Base-by-base conservation (phyloP, 1,140 invertebrate genomes). In the Samia ricini region DNA sequence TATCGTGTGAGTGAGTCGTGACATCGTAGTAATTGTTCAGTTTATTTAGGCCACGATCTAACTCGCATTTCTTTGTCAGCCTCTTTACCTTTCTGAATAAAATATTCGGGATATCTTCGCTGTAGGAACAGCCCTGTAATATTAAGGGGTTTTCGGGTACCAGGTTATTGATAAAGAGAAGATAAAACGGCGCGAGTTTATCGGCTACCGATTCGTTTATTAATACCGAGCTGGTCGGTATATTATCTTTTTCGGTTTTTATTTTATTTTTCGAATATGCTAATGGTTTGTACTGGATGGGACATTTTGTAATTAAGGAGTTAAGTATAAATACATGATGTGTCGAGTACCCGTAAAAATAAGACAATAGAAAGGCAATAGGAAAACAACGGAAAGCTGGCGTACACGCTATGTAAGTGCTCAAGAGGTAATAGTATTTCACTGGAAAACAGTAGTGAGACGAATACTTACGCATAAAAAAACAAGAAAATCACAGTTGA, bases 91-190 rank as follows among this genome's bases (percentile, higher is more conserved):
- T 72, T 63, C 64, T 64, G 63, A 78, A 82, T 87, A 81, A 87
- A 88, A 88, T 88, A 85, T 88, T 85, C 80, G 82, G 69, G 74
- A 82, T 79, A 84, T 85, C 81, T 83, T 77, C 76, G 80, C 69
- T 77, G 69, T 21, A 36, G 67, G 69, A 61, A 66, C 66, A 61
- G 64, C 59, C 57, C 63, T 68, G 65, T 72, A 73, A 81, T 85
- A 85, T 81, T 80, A 83, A 79, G 74, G 71, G 69, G 56, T 56
- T 74, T 72, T 24, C n/a, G 4, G 56, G 50, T 66, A 66, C 54
- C 64, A 57, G 68, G 72, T 74, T 83, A 83, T 82, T 83, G 76
- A 83, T 84, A 85, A 79, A 68, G 56, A 22, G 60, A 60, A 62
- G 29, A 60, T 20, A 60, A 63, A 69, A 64, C 54, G 62, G 56